Conservation (phyloP, 2,113 vertebrate genomes). For the Syrmaticus mikado region DNA sequence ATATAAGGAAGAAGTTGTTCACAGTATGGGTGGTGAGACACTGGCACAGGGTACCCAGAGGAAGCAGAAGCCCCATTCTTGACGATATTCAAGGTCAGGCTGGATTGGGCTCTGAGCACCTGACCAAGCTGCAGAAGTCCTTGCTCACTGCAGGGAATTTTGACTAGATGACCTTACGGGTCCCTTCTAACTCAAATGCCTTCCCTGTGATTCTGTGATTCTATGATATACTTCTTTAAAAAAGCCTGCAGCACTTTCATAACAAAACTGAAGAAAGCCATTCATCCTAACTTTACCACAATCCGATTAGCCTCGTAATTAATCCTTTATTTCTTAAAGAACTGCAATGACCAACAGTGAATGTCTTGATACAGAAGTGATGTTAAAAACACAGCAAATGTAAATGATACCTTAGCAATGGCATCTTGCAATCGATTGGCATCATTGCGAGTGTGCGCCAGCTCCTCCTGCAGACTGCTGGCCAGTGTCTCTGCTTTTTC, state of each 20-base stretch:
- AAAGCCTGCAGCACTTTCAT: not conserved
- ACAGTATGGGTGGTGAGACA: too few species aligned
- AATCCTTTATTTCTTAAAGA: not conserved
- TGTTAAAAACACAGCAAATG: not conserved
- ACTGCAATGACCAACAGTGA: not conserved
- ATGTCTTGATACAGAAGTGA: accelerated
- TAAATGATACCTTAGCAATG: constrained; percentile 85
- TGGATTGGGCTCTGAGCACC: too few species aligned
- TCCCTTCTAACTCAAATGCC: too few species aligned
- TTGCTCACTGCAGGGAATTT: too few species aligned
- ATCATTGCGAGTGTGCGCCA: constrained; percentile 86
- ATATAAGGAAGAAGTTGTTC: too few species aligned
- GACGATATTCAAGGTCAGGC: too few species aligned
- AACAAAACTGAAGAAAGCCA: not conserved
- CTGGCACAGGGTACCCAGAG: too few species aligned
- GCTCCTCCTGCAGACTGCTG: constrained; percentile 85
- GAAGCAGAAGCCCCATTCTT: too few species aligned
- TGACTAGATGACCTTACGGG: too few species aligned
- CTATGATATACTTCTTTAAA: too few species aligned
- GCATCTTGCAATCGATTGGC: constrained; percentile 87
- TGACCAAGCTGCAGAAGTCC: too few species aligned
- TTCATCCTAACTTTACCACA: not conserved
- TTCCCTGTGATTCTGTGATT: too few species aligned
- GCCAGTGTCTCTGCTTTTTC: constrained; percentile 91
- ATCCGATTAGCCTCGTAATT: not conserved